Evolutionary conservation across 2,888 invertebrate genomes (phyloP).

Genomic region (Drosophila merina): DNA sequence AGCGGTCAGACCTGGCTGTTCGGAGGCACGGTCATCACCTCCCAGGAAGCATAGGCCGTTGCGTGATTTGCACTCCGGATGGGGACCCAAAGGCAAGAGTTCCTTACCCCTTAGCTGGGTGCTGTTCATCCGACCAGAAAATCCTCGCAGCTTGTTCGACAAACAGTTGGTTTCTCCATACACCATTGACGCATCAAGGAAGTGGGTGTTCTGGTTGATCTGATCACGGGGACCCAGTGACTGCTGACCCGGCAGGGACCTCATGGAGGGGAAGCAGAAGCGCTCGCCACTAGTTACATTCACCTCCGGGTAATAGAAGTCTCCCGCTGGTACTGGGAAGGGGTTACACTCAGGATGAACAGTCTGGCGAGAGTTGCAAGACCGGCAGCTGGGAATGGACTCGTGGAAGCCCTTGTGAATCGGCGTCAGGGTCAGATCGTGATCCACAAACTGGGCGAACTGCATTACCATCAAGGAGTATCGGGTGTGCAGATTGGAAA

Average conservation of each 20-base stretch:
- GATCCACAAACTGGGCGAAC: conserved; percentile 96
- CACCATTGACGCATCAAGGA: conserved; percentile 93
- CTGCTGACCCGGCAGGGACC: conserved; percentile 96
- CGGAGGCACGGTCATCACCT: conserved; percentile 95
- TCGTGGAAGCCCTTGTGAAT: conserved; percentile 96
- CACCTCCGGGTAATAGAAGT: conserved; percentile 94
- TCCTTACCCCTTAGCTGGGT: conserved; percentile 91
- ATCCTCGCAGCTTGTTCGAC: conserved; percentile 90
- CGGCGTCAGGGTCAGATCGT: conserved; percentile 97
- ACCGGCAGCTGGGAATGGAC: conserved; percentile 94
- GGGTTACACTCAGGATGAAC: conserved; percentile 98
- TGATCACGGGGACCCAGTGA: conserved; percentile 95
- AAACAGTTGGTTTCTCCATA: conserved; percentile 96
- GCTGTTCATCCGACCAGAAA: conserved; percentile 92
- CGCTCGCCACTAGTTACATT: conserved; percentile 93
- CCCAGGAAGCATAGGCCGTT: conserved; percentile 95
- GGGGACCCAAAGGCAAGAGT: conserved; percentile 90
- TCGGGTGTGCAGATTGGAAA: conserved; percentile 93
- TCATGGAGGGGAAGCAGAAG: conserved; percentile 96
- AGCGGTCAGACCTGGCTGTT: conserved; percentile 94
- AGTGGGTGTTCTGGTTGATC: conserved; percentile 96
- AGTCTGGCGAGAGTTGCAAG: conserved; percentile 93
- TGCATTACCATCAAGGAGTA: conserved; percentile 98
- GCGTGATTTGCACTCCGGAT: conserved; percentile 94
- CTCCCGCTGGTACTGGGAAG: conserved; percentile 93